These are phyloP conservation scores for Scomber colias DNA, from an alignment of 2,113 vertebrate species.

Conservation along the genomic window DNA sequence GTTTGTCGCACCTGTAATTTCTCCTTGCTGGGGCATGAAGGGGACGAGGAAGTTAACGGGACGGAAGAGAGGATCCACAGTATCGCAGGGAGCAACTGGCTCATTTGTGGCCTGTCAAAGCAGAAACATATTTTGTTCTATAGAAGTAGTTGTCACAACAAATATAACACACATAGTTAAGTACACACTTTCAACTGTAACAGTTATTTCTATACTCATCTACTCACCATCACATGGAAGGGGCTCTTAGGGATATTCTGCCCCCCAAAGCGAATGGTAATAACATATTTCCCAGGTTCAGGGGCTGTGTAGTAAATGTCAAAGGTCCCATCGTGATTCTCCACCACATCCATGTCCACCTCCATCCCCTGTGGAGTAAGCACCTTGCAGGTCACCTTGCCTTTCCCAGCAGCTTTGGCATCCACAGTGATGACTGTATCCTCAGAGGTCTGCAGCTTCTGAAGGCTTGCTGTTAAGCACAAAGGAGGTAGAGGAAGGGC, in stretches of 20 bases:
- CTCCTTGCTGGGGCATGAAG: conserved; percentile 94
- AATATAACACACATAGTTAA: neutral
- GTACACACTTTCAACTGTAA: neutral
- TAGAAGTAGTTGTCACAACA: conserved; percentile 16
- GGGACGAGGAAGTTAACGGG: conserved; percentile 96
- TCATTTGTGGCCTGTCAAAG: conserved; percentile 91
- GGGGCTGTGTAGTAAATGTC: conserved; percentile 96
- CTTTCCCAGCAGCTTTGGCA: conserved; percentile 92
- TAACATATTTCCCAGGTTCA: conserved; percentile 93
- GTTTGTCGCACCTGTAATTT: conserved; percentile 91
- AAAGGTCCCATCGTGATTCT: conserved; percentile 91
- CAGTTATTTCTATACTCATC: neutral
- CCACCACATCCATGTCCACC: conserved; percentile 90
- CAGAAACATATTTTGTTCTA: conserved; percentile 33
- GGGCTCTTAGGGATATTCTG: conserved; percentile 94
- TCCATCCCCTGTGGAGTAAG: conserved; percentile 90
- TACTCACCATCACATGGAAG: conserved; percentile 91
- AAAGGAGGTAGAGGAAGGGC: neutral
- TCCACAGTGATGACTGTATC: conserved; percentile 91
- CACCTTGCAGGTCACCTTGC: conserved; percentile 94
- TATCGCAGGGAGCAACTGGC: conserved; percentile 88
- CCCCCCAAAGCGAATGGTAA: conserved; percentile 94
- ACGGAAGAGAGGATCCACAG: conserved; percentile 89
- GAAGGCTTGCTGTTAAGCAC: conserved; percentile 85
- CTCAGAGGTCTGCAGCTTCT: conserved; percentile 88